Conservation (phyloP, 2,888 invertebrate species). For the Orthosia gracilis region DNA sequence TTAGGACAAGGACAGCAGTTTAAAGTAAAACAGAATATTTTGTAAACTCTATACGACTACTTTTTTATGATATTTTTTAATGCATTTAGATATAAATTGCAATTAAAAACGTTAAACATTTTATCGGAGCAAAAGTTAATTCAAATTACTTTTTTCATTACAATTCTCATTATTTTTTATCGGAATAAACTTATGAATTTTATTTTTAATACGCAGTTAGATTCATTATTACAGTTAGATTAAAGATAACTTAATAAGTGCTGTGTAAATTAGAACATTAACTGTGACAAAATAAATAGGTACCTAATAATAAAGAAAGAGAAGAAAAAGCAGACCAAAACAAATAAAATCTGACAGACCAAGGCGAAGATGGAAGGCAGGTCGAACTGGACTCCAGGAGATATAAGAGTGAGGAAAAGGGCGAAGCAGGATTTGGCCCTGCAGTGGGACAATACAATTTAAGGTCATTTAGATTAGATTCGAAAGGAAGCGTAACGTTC, state of each 20-base stretch:
- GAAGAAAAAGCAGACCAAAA: too few species aligned
- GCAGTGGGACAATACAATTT: not conserved
- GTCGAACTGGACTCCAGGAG: too few species aligned
- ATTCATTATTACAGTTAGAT: conserved; percentile 26
- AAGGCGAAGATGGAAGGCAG: too few species aligned
- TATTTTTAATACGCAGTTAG: conserved; percentile 16
- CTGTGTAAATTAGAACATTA: conserved; percentile 9
- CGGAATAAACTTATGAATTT: conserved; percentile 26
- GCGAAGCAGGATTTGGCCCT: not conserved
- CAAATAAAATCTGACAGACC: too few species aligned
- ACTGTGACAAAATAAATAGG: not conserved
- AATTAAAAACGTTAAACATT: conserved; percentile 34
- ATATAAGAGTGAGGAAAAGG: not conserved
- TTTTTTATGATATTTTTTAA: not conserved
- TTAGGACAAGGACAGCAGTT: too few species aligned
- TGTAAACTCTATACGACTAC: too few species aligned
- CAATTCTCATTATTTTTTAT: conserved; percentile 51
- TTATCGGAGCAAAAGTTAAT: conserved; percentile 31
- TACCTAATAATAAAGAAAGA: not conserved
- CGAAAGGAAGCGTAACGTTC: not conserved
- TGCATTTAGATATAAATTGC: conserved; percentile 4
- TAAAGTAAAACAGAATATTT: too few species aligned
- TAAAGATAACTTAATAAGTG: conserved; percentile 16
- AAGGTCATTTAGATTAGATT: not conserved
- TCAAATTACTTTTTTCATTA: conserved; percentile 38